Conservation (phyloP, 1,140 invertebrate species). For the Micrasema longulum region DNA sequence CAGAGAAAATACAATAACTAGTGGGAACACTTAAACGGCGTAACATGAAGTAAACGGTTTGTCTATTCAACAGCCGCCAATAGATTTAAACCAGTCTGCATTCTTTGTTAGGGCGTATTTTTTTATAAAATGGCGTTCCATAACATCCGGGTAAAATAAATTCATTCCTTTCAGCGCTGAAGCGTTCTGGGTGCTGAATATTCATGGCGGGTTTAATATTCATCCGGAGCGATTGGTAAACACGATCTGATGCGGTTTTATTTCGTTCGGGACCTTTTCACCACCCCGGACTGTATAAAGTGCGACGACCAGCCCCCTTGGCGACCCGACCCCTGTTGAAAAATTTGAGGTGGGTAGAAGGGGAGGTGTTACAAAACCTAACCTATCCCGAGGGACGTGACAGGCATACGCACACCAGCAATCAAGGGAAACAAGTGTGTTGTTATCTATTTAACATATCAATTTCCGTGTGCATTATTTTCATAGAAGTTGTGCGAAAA, state of each 20-base stretch:
- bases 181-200: constrained; percentile 14
- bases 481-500: no score
- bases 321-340: no score
- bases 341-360: neutral
- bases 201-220: constrained; percentile 33
- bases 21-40: neutral
- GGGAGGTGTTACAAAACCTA: constrained; percentile 11
- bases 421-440: neutral
- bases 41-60: no score
- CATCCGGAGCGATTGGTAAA: constrained; percentile 32
- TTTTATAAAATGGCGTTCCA: constrained; percentile 22
- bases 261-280: constrained; percentile 19
- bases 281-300: constrained; percentile 20
- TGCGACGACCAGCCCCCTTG: neutral
- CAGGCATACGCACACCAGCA: neutral
- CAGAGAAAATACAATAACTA: no score
- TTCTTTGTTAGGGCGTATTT: neutral
- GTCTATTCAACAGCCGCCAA: no score
- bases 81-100: no score
- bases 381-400: neutral
- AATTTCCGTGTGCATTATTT: no score
- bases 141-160: constrained; percentile 27
- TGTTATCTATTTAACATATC: no score
- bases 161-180: constrained; percentile 5
- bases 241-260: constrained; percentile 32